A percentile compares a stretch with the other conserved stretches of the same genome.
Conservation (phyloP, 1,140 invertebrate species). For the Leptinotarsa lineolata region DNA sequence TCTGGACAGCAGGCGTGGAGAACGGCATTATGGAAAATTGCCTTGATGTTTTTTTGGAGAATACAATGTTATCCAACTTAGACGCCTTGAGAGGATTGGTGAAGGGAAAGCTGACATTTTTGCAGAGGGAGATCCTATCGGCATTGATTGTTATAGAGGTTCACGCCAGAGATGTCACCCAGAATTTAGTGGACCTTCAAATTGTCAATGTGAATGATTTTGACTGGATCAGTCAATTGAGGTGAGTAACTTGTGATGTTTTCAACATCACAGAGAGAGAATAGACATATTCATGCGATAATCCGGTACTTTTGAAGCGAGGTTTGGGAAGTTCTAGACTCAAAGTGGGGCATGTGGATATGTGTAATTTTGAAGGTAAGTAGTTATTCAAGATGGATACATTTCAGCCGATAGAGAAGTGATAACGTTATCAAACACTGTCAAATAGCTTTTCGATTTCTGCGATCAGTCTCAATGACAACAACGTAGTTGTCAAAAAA, state of each 20-base stretch:
- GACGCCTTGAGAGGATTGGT: conserved; percentile 68
- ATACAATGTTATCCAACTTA: conserved; percentile 59
- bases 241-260: conserved; percentile 54
- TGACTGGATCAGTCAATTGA: conserved; percentile 80
- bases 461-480: no score
- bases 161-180: conserved; percentile 69
- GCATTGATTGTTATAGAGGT: conserved; percentile 73
- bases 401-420: no score
- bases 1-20: conserved; percentile 68
- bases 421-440: no score
- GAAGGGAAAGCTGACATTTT: conserved; percentile 68
- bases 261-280: no score
- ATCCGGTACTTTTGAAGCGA: no score
- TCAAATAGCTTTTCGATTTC: no score
- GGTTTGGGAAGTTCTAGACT: no score
- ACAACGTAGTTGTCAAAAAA: no score
- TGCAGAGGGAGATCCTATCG: conserved; percentile 67
- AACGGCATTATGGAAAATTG: conserved; percentile 58
- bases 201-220: conserved; percentile 73
- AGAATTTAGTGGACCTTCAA: conserved; percentile 65
- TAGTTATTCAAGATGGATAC: no score
- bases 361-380: no score
- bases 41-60: conserved; percentile 57
- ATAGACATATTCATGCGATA: no score
- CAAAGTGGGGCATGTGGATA: no score